Evolutionary conservation across 2,113 vertebrate genomes (phyloP).

Genomic region (Eretmochelys imbricata): DNA sequence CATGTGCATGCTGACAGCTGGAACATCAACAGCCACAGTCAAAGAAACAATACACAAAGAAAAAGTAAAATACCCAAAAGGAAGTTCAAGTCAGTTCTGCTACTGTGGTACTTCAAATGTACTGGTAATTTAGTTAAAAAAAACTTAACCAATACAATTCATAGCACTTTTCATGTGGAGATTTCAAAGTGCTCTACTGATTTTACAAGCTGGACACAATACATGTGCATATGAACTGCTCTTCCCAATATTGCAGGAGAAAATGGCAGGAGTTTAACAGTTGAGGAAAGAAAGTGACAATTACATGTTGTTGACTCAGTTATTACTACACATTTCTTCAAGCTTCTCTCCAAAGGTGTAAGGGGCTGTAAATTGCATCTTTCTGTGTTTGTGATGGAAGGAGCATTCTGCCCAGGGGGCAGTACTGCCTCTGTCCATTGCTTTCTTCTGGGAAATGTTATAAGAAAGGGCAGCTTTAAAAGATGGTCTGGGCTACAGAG

Average conservation of each 20-base stretch:
- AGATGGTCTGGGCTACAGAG: neutral
- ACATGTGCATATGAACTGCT: neutral
- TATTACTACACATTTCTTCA: neutral
- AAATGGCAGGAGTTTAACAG: neutral
- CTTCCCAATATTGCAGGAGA: neutral
- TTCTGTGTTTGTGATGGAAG: neutral
- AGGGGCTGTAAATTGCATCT: neutral
- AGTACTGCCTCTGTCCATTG: neutral
- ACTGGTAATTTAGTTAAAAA: neutral
- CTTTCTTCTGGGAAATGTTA: neutral
- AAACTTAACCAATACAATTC: neutral
- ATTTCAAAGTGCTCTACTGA: neutral
- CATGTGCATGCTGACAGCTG: constrained; percentile 43
- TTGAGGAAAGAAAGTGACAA: neutral
- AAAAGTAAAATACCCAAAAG: constrained; percentile 31
- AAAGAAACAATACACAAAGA: constrained; percentile 40
- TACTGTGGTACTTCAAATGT: neutral
- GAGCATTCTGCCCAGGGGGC: neutral
- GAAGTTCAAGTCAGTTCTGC: neutral
- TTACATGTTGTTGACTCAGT: neutral
- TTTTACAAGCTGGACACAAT: neutral
- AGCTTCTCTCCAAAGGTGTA: neutral
- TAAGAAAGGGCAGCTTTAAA: neutral
- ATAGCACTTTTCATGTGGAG: neutral
- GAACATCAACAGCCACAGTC: constrained; percentile 23